Percentiles rank a stretch among this genome's conserved stretches.
Evolutionary conservation across 2,113 vertebrate species (phyloP).

Genomic region (Perognathus longimembris): DNA sequence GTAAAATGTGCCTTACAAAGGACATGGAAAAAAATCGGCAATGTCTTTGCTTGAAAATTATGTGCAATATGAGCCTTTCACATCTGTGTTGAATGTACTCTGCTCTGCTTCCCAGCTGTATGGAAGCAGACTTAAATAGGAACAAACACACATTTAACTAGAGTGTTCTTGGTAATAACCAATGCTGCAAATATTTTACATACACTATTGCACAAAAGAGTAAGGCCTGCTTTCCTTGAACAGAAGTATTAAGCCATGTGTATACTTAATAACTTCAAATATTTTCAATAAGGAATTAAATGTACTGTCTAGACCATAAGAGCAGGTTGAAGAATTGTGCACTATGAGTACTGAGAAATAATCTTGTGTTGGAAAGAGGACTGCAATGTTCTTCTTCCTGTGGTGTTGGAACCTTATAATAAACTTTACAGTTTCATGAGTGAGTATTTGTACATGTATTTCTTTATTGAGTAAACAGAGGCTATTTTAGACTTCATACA

Average conservation of each 20-base stretch:
- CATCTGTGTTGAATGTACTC: no score
- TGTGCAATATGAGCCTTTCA: background rate
- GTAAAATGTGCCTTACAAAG: slow-evolving; percentile 13
- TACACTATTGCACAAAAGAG: background rate
- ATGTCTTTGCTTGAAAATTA: background rate
- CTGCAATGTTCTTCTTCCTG: no score
- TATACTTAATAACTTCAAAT: background rate
- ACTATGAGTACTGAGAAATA: background rate
- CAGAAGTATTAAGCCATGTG: background rate
- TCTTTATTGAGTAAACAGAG: no score
- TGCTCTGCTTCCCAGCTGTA: no score
- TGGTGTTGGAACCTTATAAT: no score
- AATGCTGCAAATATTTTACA: background rate
- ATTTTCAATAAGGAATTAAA: background rate
- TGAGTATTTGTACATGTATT: no score
- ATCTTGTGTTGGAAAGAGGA: background rate
- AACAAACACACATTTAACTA: background rate
- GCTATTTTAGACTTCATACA: no score
- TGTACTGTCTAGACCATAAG: background rate
- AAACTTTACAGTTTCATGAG: no score
- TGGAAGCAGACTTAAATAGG: background rate
- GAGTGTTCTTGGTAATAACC: background rate
- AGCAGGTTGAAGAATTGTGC: background rate
- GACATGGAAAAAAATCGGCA: background rate
- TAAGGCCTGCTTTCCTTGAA: background rate